Evolutionary conservation across 2,113 vertebrate genomes (phyloP), one percentile per base, ranked within the genome.

Genomic region (Dipodomys merriami): DNA sequence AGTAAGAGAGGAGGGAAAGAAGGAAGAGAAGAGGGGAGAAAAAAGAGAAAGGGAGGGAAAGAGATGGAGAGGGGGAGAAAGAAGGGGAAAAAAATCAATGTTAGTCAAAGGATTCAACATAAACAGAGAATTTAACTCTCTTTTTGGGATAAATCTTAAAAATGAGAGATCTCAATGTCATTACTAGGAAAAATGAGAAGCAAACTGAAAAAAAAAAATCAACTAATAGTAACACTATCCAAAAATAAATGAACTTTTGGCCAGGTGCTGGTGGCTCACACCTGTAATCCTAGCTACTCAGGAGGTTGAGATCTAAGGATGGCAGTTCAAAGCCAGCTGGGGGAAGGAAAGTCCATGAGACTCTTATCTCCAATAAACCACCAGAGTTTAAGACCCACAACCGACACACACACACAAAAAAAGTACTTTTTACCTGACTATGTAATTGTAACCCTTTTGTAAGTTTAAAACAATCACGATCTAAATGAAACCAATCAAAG

Each of bases 401-500:
- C 39, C 39, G 39, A 39, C 39, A n/a, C n/a, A n/a, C n/a, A n/a
- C n/a, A n/a, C n/a, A n/a, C n/a, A n/a, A 39, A 39, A 93, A 46
- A 86, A 46, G 53, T 57, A 57, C 53, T 57, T 57, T 57, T 57
- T 57, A 57, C 53, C 53, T 57, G 15, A 57, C 53, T 57, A 57
- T 57, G 53, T 57, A 57, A 57, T 13, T 57, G 15, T 57, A 57
- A 57, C 53, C 53, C 53, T 13, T 57, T 16, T 13, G 53, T 57
- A 57, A 57, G 53, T 57, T 4, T 57, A 57, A 16, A 57, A 57
- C 53, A 16, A 13, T 78, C 53, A 87, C 60, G 3, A 83, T 77
- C 74, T 57, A 68, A 95, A 82, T 44, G 85, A 91, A 74, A 64
- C 44, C 71, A 88, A 85, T 84, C 23, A 93, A 96, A 90, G 22